phyloP scores from a whole-genome alignment of 2,797 vertebrate genomes.

The Crocidura indochinensis region DNA sequence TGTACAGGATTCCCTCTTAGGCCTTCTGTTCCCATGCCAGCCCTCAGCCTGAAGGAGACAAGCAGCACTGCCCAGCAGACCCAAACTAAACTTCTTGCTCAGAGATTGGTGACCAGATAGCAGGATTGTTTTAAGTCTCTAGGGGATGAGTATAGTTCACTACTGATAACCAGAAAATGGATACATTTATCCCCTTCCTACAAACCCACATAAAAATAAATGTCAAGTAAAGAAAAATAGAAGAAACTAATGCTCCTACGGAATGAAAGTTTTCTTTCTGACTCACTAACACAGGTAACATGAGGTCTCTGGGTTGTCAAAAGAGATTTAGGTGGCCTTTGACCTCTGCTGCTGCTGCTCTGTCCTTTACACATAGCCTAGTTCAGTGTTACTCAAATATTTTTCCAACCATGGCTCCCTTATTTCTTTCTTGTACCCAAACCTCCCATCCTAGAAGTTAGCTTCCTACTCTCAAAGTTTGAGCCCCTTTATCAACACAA shows the following conservation, averaged over 20 bases:
- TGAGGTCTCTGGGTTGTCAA: not conserved
- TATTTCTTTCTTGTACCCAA: too few species aligned
- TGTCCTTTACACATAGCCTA: not conserved
- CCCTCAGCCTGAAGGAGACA: not conserved
- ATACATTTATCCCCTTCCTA: not conserved
- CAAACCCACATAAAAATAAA: not conserved
- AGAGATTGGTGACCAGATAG: constrained; percentile 3
- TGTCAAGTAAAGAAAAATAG: constrained; percentile 6
- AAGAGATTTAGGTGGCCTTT: not conserved
- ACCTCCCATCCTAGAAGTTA: too few species aligned
- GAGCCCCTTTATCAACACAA: too few species aligned
- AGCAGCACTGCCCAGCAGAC: not conserved
- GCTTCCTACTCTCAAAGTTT: too few species aligned
- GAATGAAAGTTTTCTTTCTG: not conserved
- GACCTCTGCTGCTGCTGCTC: not conserved
- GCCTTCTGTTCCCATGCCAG: not conserved
- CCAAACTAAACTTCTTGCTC: not conserved
- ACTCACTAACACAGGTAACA: not conserved
- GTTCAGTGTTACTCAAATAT: too few species aligned
- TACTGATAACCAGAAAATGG: not conserved
- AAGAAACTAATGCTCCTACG: constrained; percentile 21
- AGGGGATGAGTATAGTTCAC: not conserved
- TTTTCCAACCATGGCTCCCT: too few species aligned
- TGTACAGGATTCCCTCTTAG: not conserved
- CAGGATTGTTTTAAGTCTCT: not conserved